Evolutionary conservation across 2,113 vertebrate genomes (phyloP).

Genomic region (Tychaedon coryphoeus): DNA sequence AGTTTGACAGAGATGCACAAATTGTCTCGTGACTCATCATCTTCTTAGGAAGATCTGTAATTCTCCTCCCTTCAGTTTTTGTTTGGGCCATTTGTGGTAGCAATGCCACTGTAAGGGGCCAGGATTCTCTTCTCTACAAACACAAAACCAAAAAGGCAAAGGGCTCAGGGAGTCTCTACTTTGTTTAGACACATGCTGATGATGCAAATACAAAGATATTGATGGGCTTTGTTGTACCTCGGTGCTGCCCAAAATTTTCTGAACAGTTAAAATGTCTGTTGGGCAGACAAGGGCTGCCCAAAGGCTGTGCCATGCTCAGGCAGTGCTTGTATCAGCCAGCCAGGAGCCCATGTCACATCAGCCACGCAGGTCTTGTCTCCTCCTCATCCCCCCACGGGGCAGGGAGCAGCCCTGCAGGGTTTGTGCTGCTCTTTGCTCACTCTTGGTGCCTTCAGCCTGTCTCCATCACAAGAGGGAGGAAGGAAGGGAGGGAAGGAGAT

Average conservation of each 20-base stretch:
- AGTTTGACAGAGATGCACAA: neutral
- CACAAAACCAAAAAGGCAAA: neutral
- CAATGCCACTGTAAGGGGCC: neutral
- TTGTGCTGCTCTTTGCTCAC: neutral
- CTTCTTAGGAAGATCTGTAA: neutral
- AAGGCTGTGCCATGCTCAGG: neutral
- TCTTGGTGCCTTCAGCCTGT: neutral
- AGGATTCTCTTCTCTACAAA: neutral
- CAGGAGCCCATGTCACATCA: neutral
- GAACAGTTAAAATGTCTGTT: neutral
- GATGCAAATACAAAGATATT: neutral
- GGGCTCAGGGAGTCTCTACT: neutral
- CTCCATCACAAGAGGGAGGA: neutral
- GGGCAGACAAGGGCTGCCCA: neutral
- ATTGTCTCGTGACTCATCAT: neutral
- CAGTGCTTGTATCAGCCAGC: neutral
- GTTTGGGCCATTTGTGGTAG: neutral
- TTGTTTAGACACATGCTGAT: fast-evolving
- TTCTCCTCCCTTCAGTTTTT: neutral
- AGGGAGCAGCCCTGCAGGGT: neutral
- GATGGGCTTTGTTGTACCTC: fast-evolving
- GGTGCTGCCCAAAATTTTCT: neutral
- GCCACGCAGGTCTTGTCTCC: neutral
- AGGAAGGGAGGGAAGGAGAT: neutral
- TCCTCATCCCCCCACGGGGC: fast-evolving